Evolutionary conservation across 2,888 invertebrate species (phyloP).

Genomic region (Agonopterix subpropinquella): DNA sequence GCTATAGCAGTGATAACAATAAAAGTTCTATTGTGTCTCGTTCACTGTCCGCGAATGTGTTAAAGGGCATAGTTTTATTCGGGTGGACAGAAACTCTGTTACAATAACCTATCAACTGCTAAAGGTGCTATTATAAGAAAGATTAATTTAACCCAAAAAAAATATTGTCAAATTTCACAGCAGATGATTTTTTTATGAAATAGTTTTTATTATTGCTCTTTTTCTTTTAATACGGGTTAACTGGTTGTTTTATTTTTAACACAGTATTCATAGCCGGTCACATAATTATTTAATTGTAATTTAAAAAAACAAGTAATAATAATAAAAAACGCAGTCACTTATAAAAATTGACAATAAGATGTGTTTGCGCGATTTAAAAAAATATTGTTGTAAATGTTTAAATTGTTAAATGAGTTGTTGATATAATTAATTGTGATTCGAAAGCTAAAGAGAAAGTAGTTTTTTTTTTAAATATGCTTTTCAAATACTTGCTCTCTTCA

Average conservation of each 20-base stretch:
- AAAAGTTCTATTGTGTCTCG: no score
- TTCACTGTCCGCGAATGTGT: no score
- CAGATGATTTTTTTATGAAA: no score
- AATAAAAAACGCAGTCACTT: conserved; percentile 17
- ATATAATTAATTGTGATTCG: conserved; percentile 16
- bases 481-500: no score
- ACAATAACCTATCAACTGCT: no score
- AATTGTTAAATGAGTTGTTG: conserved; percentile 11
- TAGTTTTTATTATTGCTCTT: neutral
- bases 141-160: no score
- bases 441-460: conserved; percentile 8
- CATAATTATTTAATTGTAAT: neutral
- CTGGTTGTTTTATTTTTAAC: conserved; percentile 1
- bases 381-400: conserved; percentile 21
- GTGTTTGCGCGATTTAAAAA: conserved; percentile 19
- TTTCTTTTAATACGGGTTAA: conserved; percentile 1
- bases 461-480: no score
- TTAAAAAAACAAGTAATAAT: neutral
- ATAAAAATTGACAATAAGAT: conserved; percentile 36
- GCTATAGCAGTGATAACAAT: no score
- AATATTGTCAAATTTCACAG: no score
- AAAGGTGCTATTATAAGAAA: no score
- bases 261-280: neutral
- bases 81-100: no score
- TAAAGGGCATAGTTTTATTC: no score